Conservation (phyloP, 2,113 vertebrate genomes). For the Beaufortia kweichowensis region DNA sequence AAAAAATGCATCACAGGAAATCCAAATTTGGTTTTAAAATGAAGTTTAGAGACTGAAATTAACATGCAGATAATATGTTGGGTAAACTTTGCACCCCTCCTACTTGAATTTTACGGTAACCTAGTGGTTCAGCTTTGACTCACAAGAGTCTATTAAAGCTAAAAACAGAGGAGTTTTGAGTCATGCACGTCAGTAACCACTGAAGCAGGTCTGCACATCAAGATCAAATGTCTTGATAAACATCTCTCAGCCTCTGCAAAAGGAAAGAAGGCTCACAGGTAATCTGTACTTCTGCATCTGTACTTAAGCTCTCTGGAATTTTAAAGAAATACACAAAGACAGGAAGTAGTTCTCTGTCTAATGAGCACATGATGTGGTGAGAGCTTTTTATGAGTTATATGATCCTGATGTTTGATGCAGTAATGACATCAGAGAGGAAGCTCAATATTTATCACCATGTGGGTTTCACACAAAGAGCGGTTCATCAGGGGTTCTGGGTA, state of each 20-base stretch:
- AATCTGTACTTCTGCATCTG: constrained; percentile 14
- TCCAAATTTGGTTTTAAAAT: no score
- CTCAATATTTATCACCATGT: constrained; percentile 1
- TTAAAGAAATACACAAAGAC: constrained; percentile 9
- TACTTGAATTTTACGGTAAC: constrained; percentile 10
- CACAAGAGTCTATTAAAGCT: neutral
- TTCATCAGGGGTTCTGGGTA: neutral
- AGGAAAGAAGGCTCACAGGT: neutral
- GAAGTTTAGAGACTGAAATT: neutral
- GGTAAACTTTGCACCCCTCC: constrained; percentile 2
- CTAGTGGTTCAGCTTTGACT: constrained; percentile 20
- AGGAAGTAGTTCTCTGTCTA: constrained; percentile 20
- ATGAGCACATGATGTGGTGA: constrained; percentile 25
- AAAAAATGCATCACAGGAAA: neutral
- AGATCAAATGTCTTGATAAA: constrained; percentile 33
- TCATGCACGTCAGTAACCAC: constrained; percentile 14
- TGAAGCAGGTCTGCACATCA: constrained; percentile 10
- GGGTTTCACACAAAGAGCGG: neutral
- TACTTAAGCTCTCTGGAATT: neutral
- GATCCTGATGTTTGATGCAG: constrained; percentile 6
- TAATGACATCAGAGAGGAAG: neutral
- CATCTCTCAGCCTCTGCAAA: constrained; percentile 14
- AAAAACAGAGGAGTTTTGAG: constrained; percentile 31
- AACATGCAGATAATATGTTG: neutral
- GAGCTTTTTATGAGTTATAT: constrained; percentile 9